Conservation (phyloP, 2,888 invertebrate species). For the Idaea dimidiata region DNA sequence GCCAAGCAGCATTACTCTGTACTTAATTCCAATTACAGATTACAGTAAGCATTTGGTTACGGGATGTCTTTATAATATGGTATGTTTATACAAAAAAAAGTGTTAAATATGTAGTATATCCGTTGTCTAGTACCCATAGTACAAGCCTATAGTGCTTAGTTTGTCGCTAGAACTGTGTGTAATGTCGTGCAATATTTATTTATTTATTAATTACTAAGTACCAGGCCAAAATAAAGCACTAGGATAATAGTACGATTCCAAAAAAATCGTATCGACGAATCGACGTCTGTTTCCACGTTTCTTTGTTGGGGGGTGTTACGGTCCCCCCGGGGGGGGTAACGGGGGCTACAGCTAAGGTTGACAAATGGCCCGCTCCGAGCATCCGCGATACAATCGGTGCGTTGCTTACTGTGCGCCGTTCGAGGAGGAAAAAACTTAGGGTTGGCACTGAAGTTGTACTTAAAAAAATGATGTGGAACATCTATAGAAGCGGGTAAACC, state of each 20-base stretch:
- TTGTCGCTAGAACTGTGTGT: no score
- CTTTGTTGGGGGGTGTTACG: conserved; percentile 48
- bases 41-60: no score
- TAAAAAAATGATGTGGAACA: no score
- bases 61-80: no score
- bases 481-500: no score
- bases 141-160: no score
- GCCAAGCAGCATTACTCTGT: no score
- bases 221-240: background rate
- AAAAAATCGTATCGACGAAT: conserved; percentile 29
- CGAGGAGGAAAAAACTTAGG: conserved; percentile 83
- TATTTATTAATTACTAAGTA: background rate
- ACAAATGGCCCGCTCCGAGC: conserved; percentile 81
- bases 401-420: conserved; percentile 80
- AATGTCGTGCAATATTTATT: no score
- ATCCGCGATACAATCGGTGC: conserved; percentile 81
- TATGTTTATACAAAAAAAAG: no score
- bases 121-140: no score
- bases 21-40: no score
- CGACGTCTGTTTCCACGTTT: conserved; percentile 64
- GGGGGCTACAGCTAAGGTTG: conserved; percentile 67
- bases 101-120: no score
- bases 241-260: background rate
- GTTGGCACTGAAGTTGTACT: conserved; percentile 36
- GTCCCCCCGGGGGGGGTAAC: conserved; percentile 26